Evolutionary conservation across 1,140 invertebrate species (phyloP), one percentile per base, ranked within the genome.

Genomic region (Drosophila kohkoa): DNA sequence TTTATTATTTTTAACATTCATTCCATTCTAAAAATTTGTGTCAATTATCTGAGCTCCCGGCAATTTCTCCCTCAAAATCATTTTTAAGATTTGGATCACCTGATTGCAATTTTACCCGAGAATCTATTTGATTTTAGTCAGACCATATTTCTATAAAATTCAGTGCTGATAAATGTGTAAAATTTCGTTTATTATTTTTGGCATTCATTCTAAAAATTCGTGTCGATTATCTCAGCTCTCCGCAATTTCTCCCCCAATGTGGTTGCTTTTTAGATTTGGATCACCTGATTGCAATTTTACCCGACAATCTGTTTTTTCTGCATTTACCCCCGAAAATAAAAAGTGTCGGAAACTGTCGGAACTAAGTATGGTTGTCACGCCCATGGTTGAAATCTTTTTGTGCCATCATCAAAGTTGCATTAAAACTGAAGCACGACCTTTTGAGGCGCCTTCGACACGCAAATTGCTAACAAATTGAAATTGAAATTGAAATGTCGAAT

Each of bases 391-490:
- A 72, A 79, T 82, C 80, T 82, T 75, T 75, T 41, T 46, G 20
- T 49, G 66, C 58, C 80, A 79, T 82, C 80, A 75, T 57, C 48
- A 57, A 41, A 70, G 64, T 49, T 66, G 64, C 68, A 72, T 64
- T 82, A 32, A 51, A 83, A 64, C 54, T 58, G 41, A 48, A 45
- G 65, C 66, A 43, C 54, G 71, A 86, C 76, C 81, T 83, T 79
- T 79, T 20, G 35, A 32, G 55, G 35, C 76, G 70, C 70, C 81
- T 72, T 35, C 67, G 71, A 77, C 79, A 73, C 75, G 82, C 82
- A 75, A 86, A 79, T 81, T 85, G 63, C 16, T 32, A 51, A 65
- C 74, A 81, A 52, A 74, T 75, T 75, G 75, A 74, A 66, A 78
- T 43, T 74, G 67, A 75, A 79, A 57, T 55, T 73, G 75, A 67